Evolutionary conservation across 2,113 vertebrate genomes (phyloP).

Genomic region (Rhizomys pruinosus): DNA sequence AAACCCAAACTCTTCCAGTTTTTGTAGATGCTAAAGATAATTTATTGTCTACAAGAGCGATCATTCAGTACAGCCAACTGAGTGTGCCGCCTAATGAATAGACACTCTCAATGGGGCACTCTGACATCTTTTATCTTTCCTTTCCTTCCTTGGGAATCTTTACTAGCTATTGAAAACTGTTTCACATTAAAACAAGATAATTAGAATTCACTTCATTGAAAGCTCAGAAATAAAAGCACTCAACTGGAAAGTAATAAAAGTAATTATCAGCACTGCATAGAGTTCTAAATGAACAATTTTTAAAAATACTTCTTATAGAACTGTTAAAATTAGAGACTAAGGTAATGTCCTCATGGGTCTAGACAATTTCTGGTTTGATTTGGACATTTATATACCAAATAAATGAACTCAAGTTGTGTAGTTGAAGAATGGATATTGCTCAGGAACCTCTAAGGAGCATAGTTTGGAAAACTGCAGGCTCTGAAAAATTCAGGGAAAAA

Average conservation of each 20-base stretch:
- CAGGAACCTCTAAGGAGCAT: not conserved
- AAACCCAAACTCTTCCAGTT: conserved; percentile 23
- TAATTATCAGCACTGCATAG: conserved; percentile 41
- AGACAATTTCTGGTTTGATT: not conserved
- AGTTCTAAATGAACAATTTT: not conserved
- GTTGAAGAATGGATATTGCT: not conserved
- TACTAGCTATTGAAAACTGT: conserved; percentile 7
- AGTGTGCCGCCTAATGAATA: not conserved
- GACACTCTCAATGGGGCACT: not conserved
- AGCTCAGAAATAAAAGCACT: conserved; percentile 42
- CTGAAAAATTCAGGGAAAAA: not conserved
- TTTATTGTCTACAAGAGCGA: not conserved
- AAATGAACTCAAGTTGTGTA: not conserved
- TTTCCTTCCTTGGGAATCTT: not conserved
- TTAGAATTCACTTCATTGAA: not conserved
- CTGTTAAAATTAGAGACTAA: not conserved
- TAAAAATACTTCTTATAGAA: conserved; percentile 6
- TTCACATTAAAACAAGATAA: conserved; percentile 42
- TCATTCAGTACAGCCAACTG: not conserved
- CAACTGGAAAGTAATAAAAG: conserved; percentile 37
- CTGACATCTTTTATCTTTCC: not conserved
- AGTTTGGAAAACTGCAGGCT: not conserved
- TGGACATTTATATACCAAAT: not conserved
- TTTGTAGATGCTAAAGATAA: not conserved
- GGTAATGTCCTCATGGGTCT: not conserved